Evolutionary conservation across 2,113 vertebrate genomes (phyloP).

Genomic region (Eulacestoma nigropectus): DNA sequence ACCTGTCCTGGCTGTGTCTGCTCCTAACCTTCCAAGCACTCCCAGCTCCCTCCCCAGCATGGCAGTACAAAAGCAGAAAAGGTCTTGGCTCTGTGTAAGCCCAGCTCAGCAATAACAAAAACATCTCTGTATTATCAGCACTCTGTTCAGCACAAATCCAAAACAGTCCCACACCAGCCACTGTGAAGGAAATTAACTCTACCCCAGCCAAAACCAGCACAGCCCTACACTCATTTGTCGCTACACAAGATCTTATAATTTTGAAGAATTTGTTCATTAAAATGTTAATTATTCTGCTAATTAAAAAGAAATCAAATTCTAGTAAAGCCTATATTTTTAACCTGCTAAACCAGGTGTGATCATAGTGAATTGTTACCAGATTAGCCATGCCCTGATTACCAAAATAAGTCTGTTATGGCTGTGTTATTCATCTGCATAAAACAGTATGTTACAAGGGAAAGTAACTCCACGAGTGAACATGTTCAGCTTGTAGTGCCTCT

Average conservation of each 20-base stretch:
- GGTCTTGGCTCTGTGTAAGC: background rate
- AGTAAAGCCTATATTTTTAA: background rate
- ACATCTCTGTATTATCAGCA: background rate
- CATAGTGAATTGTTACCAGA: background rate
- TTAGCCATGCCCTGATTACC: background rate
- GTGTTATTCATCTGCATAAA: background rate
- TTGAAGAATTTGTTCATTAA: background rate
- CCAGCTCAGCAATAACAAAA: background rate
- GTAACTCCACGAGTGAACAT: background rate
- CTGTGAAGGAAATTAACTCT: background rate
- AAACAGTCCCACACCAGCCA: background rate
- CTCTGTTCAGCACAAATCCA: background rate
- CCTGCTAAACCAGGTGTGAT: background rate
- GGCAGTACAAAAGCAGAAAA: background rate
- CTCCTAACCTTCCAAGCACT: rapidly evolving
- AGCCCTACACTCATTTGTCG: background rate
- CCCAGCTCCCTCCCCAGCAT: background rate
- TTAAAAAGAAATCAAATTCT: background rate
- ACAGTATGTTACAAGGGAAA: background rate
- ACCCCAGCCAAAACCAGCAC: background rate
- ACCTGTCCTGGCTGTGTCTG: background rate
- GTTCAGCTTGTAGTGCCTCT: background rate
- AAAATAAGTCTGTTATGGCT: background rate
- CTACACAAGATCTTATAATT: background rate
- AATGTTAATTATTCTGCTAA: background rate